Evolutionary conservation across 2,888 invertebrate species (phyloP).

Genomic region (Elysia crispata): DNA sequence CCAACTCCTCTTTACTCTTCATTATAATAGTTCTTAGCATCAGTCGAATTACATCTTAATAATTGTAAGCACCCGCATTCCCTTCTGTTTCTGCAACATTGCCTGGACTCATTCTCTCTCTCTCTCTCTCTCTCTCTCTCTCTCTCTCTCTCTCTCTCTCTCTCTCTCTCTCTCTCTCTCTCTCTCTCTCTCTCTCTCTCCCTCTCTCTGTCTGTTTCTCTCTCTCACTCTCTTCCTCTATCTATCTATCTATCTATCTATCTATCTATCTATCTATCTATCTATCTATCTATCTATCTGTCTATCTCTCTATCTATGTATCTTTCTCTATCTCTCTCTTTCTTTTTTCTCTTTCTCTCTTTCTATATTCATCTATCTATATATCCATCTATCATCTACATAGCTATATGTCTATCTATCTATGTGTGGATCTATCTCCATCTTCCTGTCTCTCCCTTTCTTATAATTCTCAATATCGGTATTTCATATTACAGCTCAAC

Average conservation of each 20-base stretch:
- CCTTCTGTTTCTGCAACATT: background rate
- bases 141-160: background rate
- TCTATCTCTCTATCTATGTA: background rate
- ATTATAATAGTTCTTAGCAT: no score
- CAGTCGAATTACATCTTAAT: background rate
- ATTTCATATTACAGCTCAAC: no score
- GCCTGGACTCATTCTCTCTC: background rate
- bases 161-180: background rate
- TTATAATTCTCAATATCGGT: no score
- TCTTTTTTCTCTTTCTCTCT: background rate
- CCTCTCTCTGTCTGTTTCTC: background rate
- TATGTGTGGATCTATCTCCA: no score
- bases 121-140: background rate
- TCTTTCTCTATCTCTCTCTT: background rate
- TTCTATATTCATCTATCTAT: background rate
- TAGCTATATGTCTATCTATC: background rate
- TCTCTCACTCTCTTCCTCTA: background rate
- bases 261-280: constrained; percentile 1
- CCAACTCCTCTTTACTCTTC: no score
- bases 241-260: background rate
- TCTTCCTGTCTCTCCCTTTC: no score
- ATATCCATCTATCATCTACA: background rate
- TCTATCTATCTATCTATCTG: constrained; percentile 1
- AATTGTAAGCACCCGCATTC: background rate
- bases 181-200: constrained; percentile 22